These are phyloP conservation scores for Bovichtus variegatus DNA, from an alignment of 2,797 vertebrate genomes.

Conservation along the genomic window DNA sequence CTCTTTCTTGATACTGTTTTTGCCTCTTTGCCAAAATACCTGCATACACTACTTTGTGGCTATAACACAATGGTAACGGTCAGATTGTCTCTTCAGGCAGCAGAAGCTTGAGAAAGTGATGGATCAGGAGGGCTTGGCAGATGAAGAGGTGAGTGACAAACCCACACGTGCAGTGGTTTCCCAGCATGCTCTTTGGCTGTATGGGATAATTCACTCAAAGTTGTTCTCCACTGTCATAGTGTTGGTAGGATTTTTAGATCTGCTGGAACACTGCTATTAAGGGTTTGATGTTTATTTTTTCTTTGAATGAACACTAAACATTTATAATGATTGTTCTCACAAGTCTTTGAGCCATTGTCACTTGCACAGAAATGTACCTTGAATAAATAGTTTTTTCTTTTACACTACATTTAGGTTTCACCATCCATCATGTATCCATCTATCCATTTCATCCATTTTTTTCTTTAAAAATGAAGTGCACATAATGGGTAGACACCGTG, in stretches of 20 bases:
- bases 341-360: too few species aligned
- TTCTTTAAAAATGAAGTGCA: background rate
- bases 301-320: background rate
- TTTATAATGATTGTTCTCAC: background rate
- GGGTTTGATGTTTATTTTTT: background rate
- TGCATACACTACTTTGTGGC: background rate
- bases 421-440: background rate
- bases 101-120: slow-evolving; percentile 98
- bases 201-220: background rate
- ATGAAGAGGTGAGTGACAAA: slow-evolving; percentile 91
- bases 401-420: background rate
- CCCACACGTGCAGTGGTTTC: background rate
- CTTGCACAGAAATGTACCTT: background rate
- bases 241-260: background rate
- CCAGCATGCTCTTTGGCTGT: background rate
- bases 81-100: slow-evolving; percentile 86
- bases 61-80: background rate
- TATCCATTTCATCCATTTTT: background rate
- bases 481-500: background rate
- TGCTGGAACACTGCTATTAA: background rate
- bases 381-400: background rate
- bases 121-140: slow-evolving; percentile 97
- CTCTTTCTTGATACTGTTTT: background rate
- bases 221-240: background rate
- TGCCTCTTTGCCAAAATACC: background rate